Evolutionary conservation across 2,888 invertebrate genomes (phyloP).

Genomic region (Alviniconcha strummeri): DNA sequence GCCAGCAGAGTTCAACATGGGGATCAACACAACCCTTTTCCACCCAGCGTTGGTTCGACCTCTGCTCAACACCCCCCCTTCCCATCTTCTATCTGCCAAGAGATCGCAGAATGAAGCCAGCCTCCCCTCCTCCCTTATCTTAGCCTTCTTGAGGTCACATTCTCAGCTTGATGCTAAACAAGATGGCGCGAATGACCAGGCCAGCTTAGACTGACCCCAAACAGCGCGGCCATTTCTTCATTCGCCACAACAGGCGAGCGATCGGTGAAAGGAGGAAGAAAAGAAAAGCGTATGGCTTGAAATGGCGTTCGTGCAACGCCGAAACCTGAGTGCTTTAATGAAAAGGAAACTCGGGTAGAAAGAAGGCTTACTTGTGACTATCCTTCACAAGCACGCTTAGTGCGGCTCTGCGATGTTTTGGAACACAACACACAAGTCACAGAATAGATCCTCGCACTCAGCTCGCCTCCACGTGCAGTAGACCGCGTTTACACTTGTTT

Average conservation of each 20-base stretch:
- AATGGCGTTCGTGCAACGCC: no score
- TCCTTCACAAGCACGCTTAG: not conserved
- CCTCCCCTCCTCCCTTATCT: not conserved
- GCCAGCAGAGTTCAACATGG: no score
- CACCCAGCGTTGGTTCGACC: no score
- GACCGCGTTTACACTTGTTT: slow-evolving; percentile 17
- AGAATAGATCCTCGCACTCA: not conserved
- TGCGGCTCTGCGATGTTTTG: not conserved
- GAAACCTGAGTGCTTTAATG: not conserved
- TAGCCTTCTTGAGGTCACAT: not conserved
- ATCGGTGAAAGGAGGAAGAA: not conserved
- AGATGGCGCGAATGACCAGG: slow-evolving; percentile 28
- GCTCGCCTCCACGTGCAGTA: slow-evolving; percentile 12
- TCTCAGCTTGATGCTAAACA: slow-evolving; percentile 22
- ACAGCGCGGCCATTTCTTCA: slow-evolving; percentile 16
- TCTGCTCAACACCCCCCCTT: no score
- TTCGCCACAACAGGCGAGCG: not conserved
- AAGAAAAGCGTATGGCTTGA: slow-evolving; percentile 12
- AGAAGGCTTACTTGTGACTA: slow-evolving; percentile 18
- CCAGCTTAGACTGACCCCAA: slow-evolving; percentile 23
- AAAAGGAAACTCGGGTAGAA: not conserved
- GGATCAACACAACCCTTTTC: no score
- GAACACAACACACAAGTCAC: not conserved
- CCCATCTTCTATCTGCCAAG: no score
- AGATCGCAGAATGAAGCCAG: no score